These are phyloP conservation scores for Stenolophus ochropezus DNA, from an alignment of 2,888 invertebrate species.

Conservation along the genomic window DNA sequence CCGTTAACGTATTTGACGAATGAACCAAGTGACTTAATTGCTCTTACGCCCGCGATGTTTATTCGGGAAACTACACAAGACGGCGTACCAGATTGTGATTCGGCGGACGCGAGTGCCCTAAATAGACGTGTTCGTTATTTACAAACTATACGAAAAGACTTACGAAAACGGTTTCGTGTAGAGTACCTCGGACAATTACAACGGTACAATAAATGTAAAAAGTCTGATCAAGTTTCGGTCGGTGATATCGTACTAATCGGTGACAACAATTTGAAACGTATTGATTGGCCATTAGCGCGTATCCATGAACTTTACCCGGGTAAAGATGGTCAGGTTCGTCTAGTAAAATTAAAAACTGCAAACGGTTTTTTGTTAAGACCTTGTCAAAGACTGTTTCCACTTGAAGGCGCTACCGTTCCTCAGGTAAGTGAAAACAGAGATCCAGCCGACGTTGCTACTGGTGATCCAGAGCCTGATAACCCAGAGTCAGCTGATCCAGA, in stretches of 20 bases:
- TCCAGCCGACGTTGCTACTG: background rate
- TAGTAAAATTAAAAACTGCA: background rate
- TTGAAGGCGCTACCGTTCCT: background rate
- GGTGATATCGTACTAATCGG: background rate
- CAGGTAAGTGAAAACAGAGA: background rate
- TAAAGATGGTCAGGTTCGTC: conserved; percentile 17
- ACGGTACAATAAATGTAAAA: background rate
- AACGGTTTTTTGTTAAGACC: conserved; percentile 12
- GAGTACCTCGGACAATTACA: background rate
- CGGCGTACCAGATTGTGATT: background rate
- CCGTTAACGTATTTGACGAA: conserved; percentile 67
- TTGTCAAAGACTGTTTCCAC: conserved; percentile 5
- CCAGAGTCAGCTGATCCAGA: background rate
- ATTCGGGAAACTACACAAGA: conserved; percentile 60
- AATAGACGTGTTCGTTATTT: background rate
- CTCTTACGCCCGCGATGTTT: conserved; percentile 66
- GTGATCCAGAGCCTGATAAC: background rate
- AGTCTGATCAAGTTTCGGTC: background rate
- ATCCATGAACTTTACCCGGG: background rate
- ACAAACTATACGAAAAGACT: background rate
- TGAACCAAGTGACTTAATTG: conserved; percentile 62
- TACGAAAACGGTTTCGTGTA: background rate
- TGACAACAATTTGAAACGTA: background rate
- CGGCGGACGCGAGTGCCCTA: background rate
- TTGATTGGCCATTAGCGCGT: conserved; percentile 11